Evolutionary conservation across 2,797 vertebrate genomes (phyloP), one percentile per base, ranked within the genome.

Genomic region (Danio tinwini): DNA sequence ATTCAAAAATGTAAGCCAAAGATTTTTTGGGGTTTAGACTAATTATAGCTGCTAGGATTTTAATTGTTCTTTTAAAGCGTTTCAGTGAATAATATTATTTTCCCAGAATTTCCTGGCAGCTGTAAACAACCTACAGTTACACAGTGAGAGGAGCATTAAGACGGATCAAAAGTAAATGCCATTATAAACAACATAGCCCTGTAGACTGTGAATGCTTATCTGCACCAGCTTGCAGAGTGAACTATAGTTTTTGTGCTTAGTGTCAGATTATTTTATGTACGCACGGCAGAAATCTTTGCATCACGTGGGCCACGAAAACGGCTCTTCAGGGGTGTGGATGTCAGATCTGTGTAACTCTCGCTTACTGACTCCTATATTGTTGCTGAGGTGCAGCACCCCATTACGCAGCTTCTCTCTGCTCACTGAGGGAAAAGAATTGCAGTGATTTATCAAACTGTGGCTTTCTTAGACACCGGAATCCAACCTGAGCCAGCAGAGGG

Each of bases 361-460:
- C 40, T 78, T 56, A 67, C 74, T 37, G 5, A 45, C 62, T 80
- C 58, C 68, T 76, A 47, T 55, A 44, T 78, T 63, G 58, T 81
- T 63, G 21, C 29, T 16, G 47, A 79, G 55, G 67, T 76, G 68
- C 21, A 39, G 16, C 67, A 53, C 68, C 62, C 8, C 63, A 74
- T 44, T 58, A 42, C 58, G n/a, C 62, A 16, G 53, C 53, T 50
- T 55, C 78, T 71, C 19, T 56, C 21, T 64, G 68, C 37, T 74
- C 59, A 42, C 47, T 77, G 49, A 50, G 58, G 64, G 55, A 50
- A 67, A 71, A 75, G 55, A 81, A 79, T 81, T 81, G 78, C 67
- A 78, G 69, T 75, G 74, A 86, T 84, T 85, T 80, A 87, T 87
- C 80, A 87, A 85, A 69, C 64, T 53, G 56, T 62, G 64, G 49